Base-by-base conservation (phyloP, 2,888 invertebrate genomes). In the Aromia moschata region DNA sequence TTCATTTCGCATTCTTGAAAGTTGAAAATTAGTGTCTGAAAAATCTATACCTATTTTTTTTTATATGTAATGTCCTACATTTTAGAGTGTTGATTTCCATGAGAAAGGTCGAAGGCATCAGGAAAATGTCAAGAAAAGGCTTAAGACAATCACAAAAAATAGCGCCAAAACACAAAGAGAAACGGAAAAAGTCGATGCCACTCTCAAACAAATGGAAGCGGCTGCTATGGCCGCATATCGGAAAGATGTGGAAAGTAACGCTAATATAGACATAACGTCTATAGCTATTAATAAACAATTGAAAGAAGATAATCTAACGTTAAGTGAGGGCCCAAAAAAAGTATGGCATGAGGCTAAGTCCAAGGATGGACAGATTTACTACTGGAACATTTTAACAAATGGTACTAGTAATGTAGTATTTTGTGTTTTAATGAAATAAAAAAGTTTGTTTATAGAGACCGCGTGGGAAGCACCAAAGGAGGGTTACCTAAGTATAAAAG, bases 81-180 rank as follows among this genome's bases (percentile, higher is more conserved):
- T 84, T 36, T 79, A 94, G 94, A 97, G 96, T 75, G 87, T 96
- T 73, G 92, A 95, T 64, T 96, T 96, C 76, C 97, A 98, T 79
- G 97, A 97, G 81, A 91, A 90, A 82, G 97, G 97, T 3, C 92
- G 93, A 76, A 84, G 92, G 20, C 97, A 98, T 80, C 92, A 96
- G 77, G 91, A 93, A 77, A 95, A 91, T 87, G 95, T 97, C 18
- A 89, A 91, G 58, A 92, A 92, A 75, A 89, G 90, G 62, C 87
- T 98, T 65, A 89, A 90, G 65, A 89, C 90, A 68, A 93, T 96
- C 62, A 89, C 89, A 61, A 93, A 92, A 74, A 91, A 89, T 73
- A 94, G 93, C 77, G 85, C 89, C 2, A 91, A 92, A 71, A 89
- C 93, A 51, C 89, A 89, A 61, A 90, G 91, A 73, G 89, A 89